phyloP scores from a whole-genome alignment of 2,113 vertebrate genomes.

The Tachuris rubrigastra region DNA sequence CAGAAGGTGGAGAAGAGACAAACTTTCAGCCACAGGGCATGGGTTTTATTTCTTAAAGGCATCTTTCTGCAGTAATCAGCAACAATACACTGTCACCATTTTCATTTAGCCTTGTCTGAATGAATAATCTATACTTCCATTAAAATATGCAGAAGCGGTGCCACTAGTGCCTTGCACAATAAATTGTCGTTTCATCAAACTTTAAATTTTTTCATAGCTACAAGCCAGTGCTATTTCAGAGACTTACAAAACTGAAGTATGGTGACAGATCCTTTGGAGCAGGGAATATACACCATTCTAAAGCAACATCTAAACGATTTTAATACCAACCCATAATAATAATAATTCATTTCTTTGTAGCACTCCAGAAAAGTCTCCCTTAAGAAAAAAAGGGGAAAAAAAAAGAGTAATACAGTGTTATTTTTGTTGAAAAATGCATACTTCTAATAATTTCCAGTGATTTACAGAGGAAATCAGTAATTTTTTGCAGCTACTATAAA shows the following conservation, averaged over 20 bases:
- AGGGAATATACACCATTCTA: neutral
- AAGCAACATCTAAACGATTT: neutral
- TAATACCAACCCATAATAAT: neutral
- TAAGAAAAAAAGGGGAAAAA: neutral
- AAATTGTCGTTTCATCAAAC: neutral
- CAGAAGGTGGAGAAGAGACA: accelerated
- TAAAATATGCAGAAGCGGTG: neutral
- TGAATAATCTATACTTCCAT: neutral
- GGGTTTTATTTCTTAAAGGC: neutral
- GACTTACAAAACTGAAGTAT: neutral
- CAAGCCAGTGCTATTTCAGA: neutral
- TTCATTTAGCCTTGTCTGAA: neutral
- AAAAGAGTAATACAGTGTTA: neutral
- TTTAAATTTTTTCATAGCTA: neutral
- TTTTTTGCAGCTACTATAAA: conserved; percentile 57
- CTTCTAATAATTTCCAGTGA: conserved; percentile 43
- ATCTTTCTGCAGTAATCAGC: neutral
- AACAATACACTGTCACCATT: neutral
- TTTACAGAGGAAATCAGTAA: conserved; percentile 62
- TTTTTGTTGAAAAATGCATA: conserved; percentile 54
- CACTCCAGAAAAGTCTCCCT: neutral
- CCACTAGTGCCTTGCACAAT: neutral
- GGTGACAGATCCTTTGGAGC: neutral
- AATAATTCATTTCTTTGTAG: neutral
- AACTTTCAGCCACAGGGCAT: accelerated